phyloP scores from a whole-genome alignment of 2,888 invertebrate species.

The Prosopocoilus inquinatus region DNA sequence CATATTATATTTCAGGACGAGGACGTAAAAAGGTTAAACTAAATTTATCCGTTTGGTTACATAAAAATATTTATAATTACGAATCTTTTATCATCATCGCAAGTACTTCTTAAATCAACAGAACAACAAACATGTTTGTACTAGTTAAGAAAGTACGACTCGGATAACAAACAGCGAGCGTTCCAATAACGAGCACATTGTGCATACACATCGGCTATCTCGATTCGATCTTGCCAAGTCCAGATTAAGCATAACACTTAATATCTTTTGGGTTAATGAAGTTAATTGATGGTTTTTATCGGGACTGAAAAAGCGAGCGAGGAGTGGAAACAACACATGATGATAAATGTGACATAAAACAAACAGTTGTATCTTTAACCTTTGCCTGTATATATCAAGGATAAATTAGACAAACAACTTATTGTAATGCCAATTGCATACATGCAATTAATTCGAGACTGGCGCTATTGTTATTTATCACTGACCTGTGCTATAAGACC shows the following conservation, averaged over 20 bases:
- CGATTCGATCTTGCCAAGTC: constrained; percentile 1
- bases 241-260: constrained; percentile 11
- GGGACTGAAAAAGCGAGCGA: constrained; percentile 8
- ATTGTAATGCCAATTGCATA: constrained; percentile 7
- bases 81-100: too few species aligned
- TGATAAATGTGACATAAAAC: constrained; percentile 11
- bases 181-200: constrained; percentile 10
- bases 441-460: constrained; percentile 11
- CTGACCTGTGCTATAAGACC: constrained; percentile 9
- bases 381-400: constrained; percentile 12
- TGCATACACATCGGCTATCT: constrained; percentile 9
- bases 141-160: too few species aligned
- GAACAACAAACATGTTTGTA: too few species aligned
- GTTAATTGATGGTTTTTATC: constrained; percentile 13
- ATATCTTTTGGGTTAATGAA: constrained; percentile 6
- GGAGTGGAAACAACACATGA: constrained; percentile 2
- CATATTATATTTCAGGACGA: too few species aligned
- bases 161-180: neutral
- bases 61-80: too few species aligned
- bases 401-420: constrained; percentile 10
- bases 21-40: too few species aligned
- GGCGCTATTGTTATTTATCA: constrained; percentile 10
- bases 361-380: constrained; percentile 13
- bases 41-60: too few species aligned
- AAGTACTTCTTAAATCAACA: too few species aligned